A percentile compares a stretch with the other conserved stretches of the same genome.
Conservation (phyloP, 2,113 vertebrate genomes). For the Thalassarche chlororhynchos region DNA sequence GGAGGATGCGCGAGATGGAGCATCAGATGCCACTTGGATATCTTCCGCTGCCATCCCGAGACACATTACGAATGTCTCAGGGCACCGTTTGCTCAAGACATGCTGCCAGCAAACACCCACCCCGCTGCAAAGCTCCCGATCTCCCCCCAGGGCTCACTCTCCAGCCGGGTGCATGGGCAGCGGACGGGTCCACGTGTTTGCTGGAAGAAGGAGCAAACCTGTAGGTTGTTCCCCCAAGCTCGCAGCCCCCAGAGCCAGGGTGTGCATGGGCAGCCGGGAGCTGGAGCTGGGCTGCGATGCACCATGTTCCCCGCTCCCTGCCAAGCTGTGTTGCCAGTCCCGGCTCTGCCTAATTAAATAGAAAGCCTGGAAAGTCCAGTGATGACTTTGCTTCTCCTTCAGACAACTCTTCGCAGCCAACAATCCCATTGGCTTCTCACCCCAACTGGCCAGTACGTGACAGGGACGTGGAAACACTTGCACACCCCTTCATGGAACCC, state of each 20-base stretch:
- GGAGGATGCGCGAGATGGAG: rapidly evolving
- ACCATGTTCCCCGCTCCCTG: neutral
- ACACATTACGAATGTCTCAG: neutral
- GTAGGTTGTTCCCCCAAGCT: neutral
- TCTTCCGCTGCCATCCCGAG: neutral
- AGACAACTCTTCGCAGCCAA: neutral
- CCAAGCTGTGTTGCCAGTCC: neutral
- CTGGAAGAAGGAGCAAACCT: neutral
- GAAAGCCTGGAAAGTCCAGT: neutral
- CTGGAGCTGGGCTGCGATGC: rapidly evolving
- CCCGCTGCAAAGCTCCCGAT: neutral
- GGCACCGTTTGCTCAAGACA: neutral
- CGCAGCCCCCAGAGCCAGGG: rapidly evolving
- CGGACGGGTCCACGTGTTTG: rapidly evolving
- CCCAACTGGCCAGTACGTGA: rapidly evolving
- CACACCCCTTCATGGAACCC: neutral
- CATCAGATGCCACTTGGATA: neutral
- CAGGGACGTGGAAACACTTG: neutral
- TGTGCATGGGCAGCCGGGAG: neutral
- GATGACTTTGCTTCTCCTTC: neutral
- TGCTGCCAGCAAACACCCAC: neutral
- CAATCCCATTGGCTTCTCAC: neutral
- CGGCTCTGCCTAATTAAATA: neutral
- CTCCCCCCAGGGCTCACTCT: rapidly evolving
- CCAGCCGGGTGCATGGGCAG: rapidly evolving